A percentile compares a stretch with the other conserved stretches of the same genome.
These are phyloP conservation scores for Rhagoletis zephyria DNA, from an alignment of 1,140 invertebrate genomes.

Conservation along the genomic window DNA sequence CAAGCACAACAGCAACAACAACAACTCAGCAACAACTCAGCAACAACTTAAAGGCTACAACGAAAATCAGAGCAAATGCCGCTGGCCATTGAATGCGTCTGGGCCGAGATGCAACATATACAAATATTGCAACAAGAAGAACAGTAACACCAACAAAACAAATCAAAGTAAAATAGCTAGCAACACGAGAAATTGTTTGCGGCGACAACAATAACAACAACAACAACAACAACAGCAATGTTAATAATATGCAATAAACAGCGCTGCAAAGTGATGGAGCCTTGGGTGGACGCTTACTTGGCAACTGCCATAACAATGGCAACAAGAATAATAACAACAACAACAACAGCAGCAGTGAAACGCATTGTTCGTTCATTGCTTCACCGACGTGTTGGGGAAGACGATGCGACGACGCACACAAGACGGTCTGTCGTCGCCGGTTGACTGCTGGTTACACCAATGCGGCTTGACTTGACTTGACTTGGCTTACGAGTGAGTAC, in stretches of 20 bases:
- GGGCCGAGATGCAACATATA: neutral
- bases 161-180: neutral
- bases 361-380: conserved; percentile 4
- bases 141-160: neutral
- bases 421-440: conserved; percentile 30
- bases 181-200: conserved; percentile 32
- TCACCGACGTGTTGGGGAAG: conserved; percentile 29
- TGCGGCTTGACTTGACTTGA: conserved; percentile 44
- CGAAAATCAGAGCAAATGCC: conserved; percentile 46
- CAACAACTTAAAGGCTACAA: conserved; percentile 22
- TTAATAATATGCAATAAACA: conserved; percentile 50
- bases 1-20: conserved; percentile 28
- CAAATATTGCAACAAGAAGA: conserved; percentile 39
- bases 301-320: conserved; percentile 50
- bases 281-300: conserved; percentile 48
- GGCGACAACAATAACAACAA: neutral
- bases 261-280: conserved; percentile 36
- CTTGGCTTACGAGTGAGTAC: neutral
- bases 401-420: neutral
- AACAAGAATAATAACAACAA: neutral
- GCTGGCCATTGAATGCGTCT: conserved; percentile 42
- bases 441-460: conserved; percentile 30
- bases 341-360: neutral
- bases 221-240: conserved; percentile 19
- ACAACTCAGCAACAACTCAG: neutral